phyloP scores from a whole-genome alignment of 2,113 vertebrate genomes.

The Malurus cyaneus region DNA sequence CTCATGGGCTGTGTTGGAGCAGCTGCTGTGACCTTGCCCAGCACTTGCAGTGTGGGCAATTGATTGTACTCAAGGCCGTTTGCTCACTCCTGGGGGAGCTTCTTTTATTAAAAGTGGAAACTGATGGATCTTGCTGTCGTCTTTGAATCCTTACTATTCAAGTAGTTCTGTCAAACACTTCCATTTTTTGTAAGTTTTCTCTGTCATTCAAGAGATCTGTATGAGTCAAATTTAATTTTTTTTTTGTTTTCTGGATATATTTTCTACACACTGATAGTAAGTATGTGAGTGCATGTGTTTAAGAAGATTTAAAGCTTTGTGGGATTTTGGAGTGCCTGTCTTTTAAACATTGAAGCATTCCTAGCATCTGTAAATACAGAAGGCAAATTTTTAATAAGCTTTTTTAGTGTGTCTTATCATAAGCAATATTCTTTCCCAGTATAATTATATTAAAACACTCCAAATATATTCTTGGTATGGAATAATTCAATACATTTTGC shows the following conservation, averaged over 20 bases:
- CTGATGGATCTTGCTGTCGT: background rate
- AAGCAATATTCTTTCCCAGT: background rate
- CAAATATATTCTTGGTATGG: background rate
- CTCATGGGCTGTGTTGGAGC: fast-evolving
- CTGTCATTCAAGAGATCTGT: background rate
- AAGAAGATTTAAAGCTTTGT: background rate
- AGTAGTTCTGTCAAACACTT: background rate
- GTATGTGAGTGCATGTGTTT: background rate
- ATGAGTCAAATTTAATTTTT: background rate
- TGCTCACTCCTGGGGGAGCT: background rate
- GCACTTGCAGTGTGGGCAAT: background rate
- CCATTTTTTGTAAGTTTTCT: background rate
- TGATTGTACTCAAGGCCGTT: background rate
- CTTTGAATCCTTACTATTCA: background rate
- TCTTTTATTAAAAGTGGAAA: background rate
- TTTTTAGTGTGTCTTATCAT: background rate
- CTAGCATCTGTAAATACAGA: background rate
- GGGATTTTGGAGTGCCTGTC: background rate
- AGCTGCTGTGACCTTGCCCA: background rate
- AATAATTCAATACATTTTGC: background rate
- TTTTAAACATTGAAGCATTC: background rate
- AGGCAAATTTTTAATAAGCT: background rate
- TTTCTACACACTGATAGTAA: background rate
- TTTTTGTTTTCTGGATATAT: background rate
- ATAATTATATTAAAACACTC: background rate